Base-by-base conservation (phyloP, 1,140 invertebrate species). In the Drosophila lini region DNA sequence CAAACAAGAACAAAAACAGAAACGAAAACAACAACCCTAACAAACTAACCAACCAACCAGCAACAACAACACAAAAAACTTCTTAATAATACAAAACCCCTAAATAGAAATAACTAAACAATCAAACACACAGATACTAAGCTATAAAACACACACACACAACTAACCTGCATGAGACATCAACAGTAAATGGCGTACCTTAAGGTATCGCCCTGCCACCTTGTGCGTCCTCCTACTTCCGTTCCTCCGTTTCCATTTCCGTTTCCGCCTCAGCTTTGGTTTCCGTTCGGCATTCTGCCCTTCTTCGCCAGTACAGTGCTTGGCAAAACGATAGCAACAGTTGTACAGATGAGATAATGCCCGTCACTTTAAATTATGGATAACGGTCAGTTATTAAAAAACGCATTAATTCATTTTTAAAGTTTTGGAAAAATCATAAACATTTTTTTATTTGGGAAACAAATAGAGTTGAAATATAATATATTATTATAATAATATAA, bases 51-150 rank as follows among this genome's bases (percentile, higher is more conserved):
- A 70, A 63, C 34, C 11, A 52, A 71, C 40, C 50, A 74, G 38
- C 59, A 75, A 56, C 59, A 64, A 74, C 73, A 75, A 56, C 57
- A 74, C 71, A 63, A 75, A 64, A 16, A 75, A 64, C 59, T 34
- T 22, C 52, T 38, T 10, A 45, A 45, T 64, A 74, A 47, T 52
- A 71, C 42, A 53, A 57, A 62, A 52, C 22, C 34, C 31, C 32
- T 34, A 75, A 48, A 41, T 40, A 75, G 50, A 68, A 44, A 38
- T 16, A 36, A 25, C 40, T 53, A 65, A 75, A 41, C 38, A 56
- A 59, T 32, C 15, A 42, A 63, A 68, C 41, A 60, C 67, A 61
- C 3, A 60, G 22, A 45, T 22, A 69, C 38, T 22, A 40, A 69
- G 48, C 41, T 19, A 45, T 8, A 38, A n/a, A 44, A 50, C 16